Conservation (phyloP, 2,113 vertebrate species). For the Sardina pilchardus region DNA sequence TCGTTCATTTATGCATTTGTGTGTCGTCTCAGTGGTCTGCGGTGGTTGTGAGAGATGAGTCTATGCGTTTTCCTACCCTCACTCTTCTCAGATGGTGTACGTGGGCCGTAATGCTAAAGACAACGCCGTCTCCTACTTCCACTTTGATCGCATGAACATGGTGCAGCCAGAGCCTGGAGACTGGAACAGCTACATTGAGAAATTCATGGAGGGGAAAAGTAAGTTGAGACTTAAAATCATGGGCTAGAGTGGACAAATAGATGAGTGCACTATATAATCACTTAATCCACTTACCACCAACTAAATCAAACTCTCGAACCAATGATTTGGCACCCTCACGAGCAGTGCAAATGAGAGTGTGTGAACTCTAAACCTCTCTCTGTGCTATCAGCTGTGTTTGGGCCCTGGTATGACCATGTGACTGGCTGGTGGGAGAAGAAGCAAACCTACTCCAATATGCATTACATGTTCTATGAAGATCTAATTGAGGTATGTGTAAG, state of each 20-base stretch:
- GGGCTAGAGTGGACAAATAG: neutral
- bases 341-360: neutral
- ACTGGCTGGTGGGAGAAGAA: slow-evolving; percentile 80
- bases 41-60: neutral
- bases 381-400: slow-evolving; percentile 64
- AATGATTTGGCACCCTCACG: neutral
- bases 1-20: neutral
- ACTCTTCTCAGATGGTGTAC: slow-evolving; percentile 74
- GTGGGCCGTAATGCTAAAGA: slow-evolving; percentile 87
- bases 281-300: neutral
- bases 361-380: neutral
- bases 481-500: neutral
- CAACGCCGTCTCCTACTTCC: slow-evolving; percentile 81
- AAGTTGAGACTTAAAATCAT: slow-evolving; percentile 14
- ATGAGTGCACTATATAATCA: neutral
- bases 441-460: slow-evolving; percentile 65
- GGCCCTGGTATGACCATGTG: slow-evolving; percentile 81
- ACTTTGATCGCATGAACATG: slow-evolving; percentile 82
- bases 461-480: slow-evolving; percentile 77
- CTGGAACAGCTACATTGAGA: slow-evolving; percentile 74
- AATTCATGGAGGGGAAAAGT: slow-evolving; percentile 75
- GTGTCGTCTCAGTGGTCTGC: neutral
- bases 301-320: neutral
- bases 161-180: slow-evolving; percentile 73
- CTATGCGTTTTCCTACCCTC: neutral